Base-by-base conservation (phyloP, 2,888 invertebrate genomes). In the Amblyjoppa fuscipennis region DNA sequence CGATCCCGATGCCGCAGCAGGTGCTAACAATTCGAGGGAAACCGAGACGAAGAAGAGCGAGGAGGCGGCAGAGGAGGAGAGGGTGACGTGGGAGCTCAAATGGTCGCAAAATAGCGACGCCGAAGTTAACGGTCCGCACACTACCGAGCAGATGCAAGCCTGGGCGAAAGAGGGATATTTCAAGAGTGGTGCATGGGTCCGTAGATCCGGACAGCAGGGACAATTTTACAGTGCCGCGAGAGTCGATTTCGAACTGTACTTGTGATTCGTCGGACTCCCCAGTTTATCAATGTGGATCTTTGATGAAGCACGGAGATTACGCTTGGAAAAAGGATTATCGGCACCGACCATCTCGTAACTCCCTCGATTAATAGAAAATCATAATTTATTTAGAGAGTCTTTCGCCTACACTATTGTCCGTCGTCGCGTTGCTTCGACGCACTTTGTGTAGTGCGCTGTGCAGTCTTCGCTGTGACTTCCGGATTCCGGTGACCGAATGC, bases 221-320 rank as follows among this genome's bases (percentile, higher is more conserved):
- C 96, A 96, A 79, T 99, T 99, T 94, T 98, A 99, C 94, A 97
- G 96, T 74, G 98, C 98, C 1, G 97, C 96, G 91, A 96, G 99
- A 93, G 97, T 99, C 90, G 99, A 99, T 94, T 99, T 99, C 95
- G 99, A 99, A 93, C 95, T 99, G 87, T 99, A 99, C 94, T 95
- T 97, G 93, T 98, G 95, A 95, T 76, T 84, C 59, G 59, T 9
- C 20, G 68, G 25, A 28, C 25, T 49, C 41, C 45, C 13, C 20
- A 20, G 66, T 75, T 75, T 51, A 38, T 28, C 51, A 25, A 41
- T 61, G 53, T 25, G 38, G 61, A 25, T 76, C 64, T 51, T 34
- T n/a, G 34, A 64, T 34, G 45, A 75, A 75, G 61, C 45, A 41
- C 16, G 49, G 28, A 49, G 11, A 25, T 73, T 56, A 41, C 59